Conservation (phyloP, 2,888 invertebrate species). For the Drosophila nr. fundita region DNA sequence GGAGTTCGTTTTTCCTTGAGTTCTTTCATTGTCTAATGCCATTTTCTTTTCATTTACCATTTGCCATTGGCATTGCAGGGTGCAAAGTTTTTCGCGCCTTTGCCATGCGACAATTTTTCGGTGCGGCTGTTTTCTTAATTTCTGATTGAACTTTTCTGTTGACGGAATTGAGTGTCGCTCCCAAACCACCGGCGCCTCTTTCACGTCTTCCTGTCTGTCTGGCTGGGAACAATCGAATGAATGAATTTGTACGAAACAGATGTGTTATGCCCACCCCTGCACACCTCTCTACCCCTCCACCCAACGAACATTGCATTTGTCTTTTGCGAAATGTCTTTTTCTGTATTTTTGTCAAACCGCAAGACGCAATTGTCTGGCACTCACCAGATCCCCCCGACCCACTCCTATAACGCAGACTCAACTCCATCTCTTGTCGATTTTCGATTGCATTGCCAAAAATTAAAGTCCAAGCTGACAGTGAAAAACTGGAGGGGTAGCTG, state of each 20-base stretch:
- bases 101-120: conserved; percentile 63
- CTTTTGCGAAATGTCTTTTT: conserved; percentile 52
- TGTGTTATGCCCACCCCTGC: conserved; percentile 56
- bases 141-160: conserved; percentile 81
- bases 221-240: conserved; percentile 69
- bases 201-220: conserved; percentile 22
- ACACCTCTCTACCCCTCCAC: neutral
- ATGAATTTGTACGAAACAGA: conserved; percentile 76
- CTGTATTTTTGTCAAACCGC: conserved; percentile 63
- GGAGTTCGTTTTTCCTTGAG: conserved; percentile 22
- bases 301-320: conserved; percentile 52
- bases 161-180: conserved; percentile 66
- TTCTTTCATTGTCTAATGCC: conserved; percentile 63
- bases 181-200: conserved; percentile 5
- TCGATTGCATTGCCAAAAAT: conserved; percentile 49
- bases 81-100: conserved; percentile 65
- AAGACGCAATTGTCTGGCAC: conserved; percentile 65
- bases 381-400: conserved; percentile 5
- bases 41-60: conserved; percentile 60
- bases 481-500: conserved; percentile 15
- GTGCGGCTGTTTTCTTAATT: conserved; percentile 79
- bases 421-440: neutral
- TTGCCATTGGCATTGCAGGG: conserved; percentile 25
- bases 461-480: conserved; percentile 52
- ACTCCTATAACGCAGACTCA: neutral